Conservation (phyloP, 2,797 vertebrate species). For the Microtus agrestis region DNA sequence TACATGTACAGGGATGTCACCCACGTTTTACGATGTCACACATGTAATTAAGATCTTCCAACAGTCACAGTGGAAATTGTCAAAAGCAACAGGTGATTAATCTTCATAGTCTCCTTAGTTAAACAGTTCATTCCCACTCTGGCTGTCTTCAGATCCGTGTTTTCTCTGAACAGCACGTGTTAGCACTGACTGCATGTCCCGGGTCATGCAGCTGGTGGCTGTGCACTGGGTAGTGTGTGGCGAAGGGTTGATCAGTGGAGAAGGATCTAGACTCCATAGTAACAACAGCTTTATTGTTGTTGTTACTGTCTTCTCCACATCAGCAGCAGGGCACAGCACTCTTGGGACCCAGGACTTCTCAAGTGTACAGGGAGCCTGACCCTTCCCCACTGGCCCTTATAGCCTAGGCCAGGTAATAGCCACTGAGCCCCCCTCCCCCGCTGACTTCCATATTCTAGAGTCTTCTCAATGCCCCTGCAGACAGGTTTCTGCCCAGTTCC, state of each 20-base stretch:
- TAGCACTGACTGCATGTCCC: rapidly evolving
- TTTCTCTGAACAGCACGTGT: background rate
- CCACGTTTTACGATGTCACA: background rate
- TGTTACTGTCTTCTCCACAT: background rate
- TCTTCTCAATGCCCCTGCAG: background rate
- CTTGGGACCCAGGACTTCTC: background rate
- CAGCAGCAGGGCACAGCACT: background rate
- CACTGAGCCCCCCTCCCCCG: rapidly evolving
- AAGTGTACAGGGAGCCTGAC: background rate
- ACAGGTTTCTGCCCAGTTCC: background rate
- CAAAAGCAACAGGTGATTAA: background rate
- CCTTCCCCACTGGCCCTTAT: no score
- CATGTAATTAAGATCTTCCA: rapidly evolving
- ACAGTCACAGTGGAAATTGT: background rate
- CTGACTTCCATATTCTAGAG: background rate
- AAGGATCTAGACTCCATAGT: background rate
- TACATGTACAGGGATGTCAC: background rate
- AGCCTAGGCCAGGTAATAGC: background rate
- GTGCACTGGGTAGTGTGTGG: rapidly evolving
- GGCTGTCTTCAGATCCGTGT: no score
- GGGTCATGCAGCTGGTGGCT: rapidly evolving
- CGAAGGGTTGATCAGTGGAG: background rate
- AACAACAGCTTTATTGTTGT: background rate
- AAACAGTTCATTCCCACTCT: background rate
- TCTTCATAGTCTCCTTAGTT: background rate